Percentiles rank a stretch among this genome's conserved stretches.
phyloP scores from a whole-genome alignment of 2,797 vertebrate species.

The Crypturellus tataupa region DNA sequence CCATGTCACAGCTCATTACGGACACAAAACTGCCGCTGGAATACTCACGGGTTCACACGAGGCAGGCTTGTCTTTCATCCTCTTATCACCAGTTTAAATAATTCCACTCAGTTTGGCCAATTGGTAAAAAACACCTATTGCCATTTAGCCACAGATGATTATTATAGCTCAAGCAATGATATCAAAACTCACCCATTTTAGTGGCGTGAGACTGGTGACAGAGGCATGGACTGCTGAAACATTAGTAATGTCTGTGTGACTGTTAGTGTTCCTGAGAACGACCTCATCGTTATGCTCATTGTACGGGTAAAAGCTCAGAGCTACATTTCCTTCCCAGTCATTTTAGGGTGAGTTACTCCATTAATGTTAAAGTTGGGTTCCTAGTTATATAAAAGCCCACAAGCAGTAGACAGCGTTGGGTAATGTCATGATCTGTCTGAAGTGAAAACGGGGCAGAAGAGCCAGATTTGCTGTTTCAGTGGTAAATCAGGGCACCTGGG shows the following conservation, averaged over 20 bases:
- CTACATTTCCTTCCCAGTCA: background rate
- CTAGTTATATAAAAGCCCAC: background rate
- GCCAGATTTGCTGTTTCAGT: background rate
- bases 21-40: background rate
- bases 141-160: slow-evolving; percentile 37
- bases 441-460: background rate
- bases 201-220: background rate
- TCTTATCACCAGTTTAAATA: background rate
- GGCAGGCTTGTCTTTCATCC: background rate
- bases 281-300: rapidly evolving
- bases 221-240: background rate
- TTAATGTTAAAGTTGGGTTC: rapidly evolving
- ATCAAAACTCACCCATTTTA: slow-evolving; percentile 19
- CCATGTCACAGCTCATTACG: background rate
- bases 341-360: background rate
- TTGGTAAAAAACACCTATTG: background rate
- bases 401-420: background rate
- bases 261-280: background rate
- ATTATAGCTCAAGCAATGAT: background rate
- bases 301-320: background rate
- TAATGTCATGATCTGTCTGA: rapidly evolving
- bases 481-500: background rate
- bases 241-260: background rate
- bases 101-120: background rate
- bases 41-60: background rate